Evolutionary conservation across 2,113 vertebrate genomes (phyloP).

Genomic region (Halichoerus grypus): DNA sequence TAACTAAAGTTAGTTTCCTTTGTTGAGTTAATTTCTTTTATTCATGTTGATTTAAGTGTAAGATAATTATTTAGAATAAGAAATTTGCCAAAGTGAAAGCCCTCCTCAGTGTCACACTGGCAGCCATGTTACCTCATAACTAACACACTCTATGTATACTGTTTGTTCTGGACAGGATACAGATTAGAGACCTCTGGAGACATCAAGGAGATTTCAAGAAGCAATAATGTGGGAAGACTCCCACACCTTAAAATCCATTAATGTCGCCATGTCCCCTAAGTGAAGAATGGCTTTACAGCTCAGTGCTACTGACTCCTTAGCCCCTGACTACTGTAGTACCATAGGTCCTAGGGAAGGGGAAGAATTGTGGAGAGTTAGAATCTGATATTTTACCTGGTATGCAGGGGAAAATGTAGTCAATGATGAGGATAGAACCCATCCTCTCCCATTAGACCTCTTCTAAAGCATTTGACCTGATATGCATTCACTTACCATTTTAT

Average conservation of each 20-base stretch:
- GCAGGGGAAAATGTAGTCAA: background rate
- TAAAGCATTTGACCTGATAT: background rate
- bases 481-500: background rate
- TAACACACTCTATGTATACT: background rate
- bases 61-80: conserved; percentile 71
- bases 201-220: conserved; percentile 37
- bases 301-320: background rate
- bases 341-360: background rate
- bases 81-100: conserved; percentile 25
- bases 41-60: conserved; percentile 76
- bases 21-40: conserved; percentile 81
- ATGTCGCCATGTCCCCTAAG: background rate
- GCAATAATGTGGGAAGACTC: background rate
- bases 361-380: background rate
- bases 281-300: conserved; percentile 1
- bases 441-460: background rate
- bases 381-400: background rate
- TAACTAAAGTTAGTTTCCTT: conserved; percentile 83
- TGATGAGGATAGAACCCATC: background rate
- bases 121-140: background rate
- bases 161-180: background rate
- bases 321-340: background rate
- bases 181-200: conserved; percentile 35
- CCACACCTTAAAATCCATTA: background rate
- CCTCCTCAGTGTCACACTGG: background rate